Evolutionary conservation across 2,888 invertebrate species (phyloP).

Genomic region (Meteorus colon): DNA sequence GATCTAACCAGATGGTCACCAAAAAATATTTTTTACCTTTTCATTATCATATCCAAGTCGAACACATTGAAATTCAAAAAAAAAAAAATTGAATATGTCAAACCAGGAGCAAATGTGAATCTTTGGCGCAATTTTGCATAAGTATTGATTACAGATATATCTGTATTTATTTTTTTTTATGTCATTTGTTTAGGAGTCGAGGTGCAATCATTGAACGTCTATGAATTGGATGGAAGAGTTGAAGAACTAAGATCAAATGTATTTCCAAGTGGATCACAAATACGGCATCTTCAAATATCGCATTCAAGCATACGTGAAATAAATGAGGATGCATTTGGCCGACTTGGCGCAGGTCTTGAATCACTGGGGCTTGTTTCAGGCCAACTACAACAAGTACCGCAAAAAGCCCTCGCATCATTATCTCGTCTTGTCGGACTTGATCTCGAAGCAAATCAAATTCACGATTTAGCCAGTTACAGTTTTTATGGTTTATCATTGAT

Average conservation of each 20-base stretch:
- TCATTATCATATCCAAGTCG: too few species aligned
- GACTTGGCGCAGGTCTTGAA: conserved; percentile 76
- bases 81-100: too few species aligned
- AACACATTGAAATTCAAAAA: too few species aligned
- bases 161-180: not conserved
- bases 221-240: conserved; percentile 89
- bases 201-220: conserved; percentile 89
- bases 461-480: conserved; percentile 88
- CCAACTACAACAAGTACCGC: conserved; percentile 83
- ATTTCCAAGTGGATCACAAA: conserved; percentile 81
- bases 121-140: not conserved
- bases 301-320: conserved; percentile 77
- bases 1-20: too few species aligned
- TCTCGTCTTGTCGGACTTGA: conserved; percentile 84
- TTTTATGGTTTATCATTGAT: conserved; percentile 90
- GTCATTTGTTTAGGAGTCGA: conserved; percentile 64
- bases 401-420: conserved; percentile 84
- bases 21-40: too few species aligned
- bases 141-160: not conserved
- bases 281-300: conserved; percentile 85
- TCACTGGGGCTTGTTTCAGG: conserved; percentile 86
- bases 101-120: too few species aligned
- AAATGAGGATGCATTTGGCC: conserved; percentile 69
- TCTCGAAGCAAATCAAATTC: conserved; percentile 88
- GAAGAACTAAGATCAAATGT: conserved; percentile 84